Evolutionary conservation across 2,113 vertebrate genomes (phyloP), one percentile per base, ranked within the genome.

Genomic region (Euleptes europaea): DNA sequence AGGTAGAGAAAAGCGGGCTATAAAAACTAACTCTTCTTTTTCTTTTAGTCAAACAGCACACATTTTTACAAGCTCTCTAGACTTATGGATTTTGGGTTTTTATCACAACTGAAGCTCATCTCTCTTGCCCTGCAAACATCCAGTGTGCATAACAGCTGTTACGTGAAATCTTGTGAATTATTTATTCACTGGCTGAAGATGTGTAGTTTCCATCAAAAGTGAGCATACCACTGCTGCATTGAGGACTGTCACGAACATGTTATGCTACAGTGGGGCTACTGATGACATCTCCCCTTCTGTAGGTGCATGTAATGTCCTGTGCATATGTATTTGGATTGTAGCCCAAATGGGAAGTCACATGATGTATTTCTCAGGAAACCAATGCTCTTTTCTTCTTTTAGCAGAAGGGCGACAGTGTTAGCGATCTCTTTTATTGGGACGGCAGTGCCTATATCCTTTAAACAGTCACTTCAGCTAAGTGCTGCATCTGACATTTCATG

Each of bases 401-500:
- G 38, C 40, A 85, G 67, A 89, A 33, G 19, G 0, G 1, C 11
- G 28, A 17, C 86, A 91, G 70, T 1, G 0, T 3, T 14, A 17
- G 54, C 7, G 31, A 80, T 1, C 14, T 81, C 35, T 78, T 49
- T 60, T 75, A 28, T 86, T 86, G 73, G 35, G 38, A 69, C 60
- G 31, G 67, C n/a, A 76, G 78, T 81, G 42, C 0, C 0, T n/a
- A 10, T 70, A 78, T 73, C 40, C 19, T 88, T 77, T 85, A 31
- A 72, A 83, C 12, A 80, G 76, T 74, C 10, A 1, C 0, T 86
- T 89, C 49, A 31, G 49, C 80, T 19, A 88, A 83, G 44, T 88
- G 72, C 87, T 90, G 51, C 82, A 12, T 90, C 35, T 90, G 77
- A 84, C 77, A n/a, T 88, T 83, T 89, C 57, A 40, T 40, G 35